These are phyloP conservation scores for Penaeus monodon DNA, from an alignment of 2,888 invertebrate species.

Conservation along the genomic window DNA sequence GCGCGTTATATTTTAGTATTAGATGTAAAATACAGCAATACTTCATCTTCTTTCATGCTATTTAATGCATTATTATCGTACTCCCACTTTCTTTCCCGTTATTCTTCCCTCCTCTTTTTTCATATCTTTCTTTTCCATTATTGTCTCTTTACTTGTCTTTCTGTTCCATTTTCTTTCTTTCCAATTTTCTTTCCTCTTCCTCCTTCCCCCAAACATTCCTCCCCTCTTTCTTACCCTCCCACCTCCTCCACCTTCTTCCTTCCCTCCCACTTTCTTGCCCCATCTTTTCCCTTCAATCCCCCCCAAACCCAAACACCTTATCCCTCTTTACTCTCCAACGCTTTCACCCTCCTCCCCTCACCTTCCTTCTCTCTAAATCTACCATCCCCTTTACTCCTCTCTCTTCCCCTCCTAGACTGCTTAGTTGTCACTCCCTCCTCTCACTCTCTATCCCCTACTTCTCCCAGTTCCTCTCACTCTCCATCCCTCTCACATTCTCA, in stretches of 20 bases:
- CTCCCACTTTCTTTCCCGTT: no score
- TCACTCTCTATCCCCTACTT: background rate
- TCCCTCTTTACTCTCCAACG: background rate
- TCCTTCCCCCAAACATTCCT: no score
- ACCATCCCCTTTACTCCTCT: background rate
- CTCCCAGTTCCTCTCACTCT: background rate
- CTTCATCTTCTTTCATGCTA: no score
- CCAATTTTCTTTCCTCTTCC: background rate
- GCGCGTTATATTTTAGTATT: no score
- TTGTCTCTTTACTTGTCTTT: background rate
- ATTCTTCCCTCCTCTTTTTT: background rate
- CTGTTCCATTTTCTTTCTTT: no score
- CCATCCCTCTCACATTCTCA: background rate
- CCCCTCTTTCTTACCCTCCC: no score
- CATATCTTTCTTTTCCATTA: background rate
- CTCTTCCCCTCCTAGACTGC: background rate
- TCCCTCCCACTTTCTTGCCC: background rate
- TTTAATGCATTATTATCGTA: no score
- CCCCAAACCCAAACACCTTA: background rate
- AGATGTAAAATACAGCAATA: no score
- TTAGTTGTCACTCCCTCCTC: no score
- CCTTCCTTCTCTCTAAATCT: background rate
- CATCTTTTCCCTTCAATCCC: no score
- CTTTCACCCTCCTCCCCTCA: background rate
- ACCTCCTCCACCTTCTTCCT: background rate